Evolutionary conservation across 2,113 vertebrate genomes (phyloP).

Genomic region (Callorhinus ursinus): DNA sequence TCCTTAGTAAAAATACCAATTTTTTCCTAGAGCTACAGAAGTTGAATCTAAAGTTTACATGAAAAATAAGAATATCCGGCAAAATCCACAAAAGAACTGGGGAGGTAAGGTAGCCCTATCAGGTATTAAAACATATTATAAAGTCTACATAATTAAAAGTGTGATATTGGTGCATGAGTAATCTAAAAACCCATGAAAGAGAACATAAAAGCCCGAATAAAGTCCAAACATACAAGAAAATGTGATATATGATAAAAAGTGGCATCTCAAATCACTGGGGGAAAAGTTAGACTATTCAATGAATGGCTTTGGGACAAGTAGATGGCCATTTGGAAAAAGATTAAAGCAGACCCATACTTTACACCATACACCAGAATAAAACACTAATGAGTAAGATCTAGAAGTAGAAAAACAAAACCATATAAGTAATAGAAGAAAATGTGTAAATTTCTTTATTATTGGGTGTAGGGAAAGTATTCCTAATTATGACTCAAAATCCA

Average conservation of each 20-base stretch:
- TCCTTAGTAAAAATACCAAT: not conserved
- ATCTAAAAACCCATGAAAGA: not conserved
- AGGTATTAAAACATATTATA: not conserved
- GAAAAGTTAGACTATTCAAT: not conserved
- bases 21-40: not conserved
- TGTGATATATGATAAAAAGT: not conserved
- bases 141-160: not conserved
- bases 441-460: not conserved
- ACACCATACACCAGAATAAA: not conserved
- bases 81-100: not conserved
- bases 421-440: not conserved
- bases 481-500: not conserved
- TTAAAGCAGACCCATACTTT: not conserved
- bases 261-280: not conserved
- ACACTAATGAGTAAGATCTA: not conserved
- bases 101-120: not conserved
- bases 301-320: not conserved
- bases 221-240: not conserved
- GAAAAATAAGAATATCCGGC: not conserved
- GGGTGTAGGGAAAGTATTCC: not conserved
- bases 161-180: not conserved
- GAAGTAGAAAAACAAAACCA: constrained; percentile 7
- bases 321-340: not conserved
- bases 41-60: not conserved
- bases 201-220: not conserved